Evolutionary conservation across 2,113 vertebrate genomes (phyloP), one percentile per base, ranked within the genome.

Genomic region (Tachysurus vachellii): DNA sequence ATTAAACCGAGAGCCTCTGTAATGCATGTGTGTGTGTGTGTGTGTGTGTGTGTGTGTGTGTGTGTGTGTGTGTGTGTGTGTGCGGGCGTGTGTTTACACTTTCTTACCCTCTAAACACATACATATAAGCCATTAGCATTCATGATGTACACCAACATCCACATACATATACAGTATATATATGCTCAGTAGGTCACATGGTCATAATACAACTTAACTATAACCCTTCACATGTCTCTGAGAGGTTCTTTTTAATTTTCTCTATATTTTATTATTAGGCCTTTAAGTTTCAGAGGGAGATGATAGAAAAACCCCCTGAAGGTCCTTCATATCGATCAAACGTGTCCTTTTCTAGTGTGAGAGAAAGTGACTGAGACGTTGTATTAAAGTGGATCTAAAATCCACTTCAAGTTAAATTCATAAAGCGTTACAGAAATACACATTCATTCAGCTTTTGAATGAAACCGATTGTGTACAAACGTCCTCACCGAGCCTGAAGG

Each of bases 1-100:
- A 88, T 91, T 89, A 91, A 84, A 68, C 83, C 26, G 53, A 75
- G 44, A 53, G 71, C 36, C 23, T 89, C 87, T 84, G 79, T 73
- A 84, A 23, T 57, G 36, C 47, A 50, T 50, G 21, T 84, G 42
- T 56, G 68, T 14, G 54, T 80, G 59, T 28, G 23, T 84, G 12
- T 71, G 79, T 70, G 26, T 28, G 14, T 56, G n/a, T 75, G 80
- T 83, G 88, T 82, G 23, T 62, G 80, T 57, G 61, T 80, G 59
- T 66, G 79, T 68, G 53, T 82, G 23, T 71, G 53, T 62, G 66
- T 36, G 66, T 66, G 21, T 80, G 62, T 16, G 50, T 17, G 19
- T 44, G 3, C 44, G 14, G 2, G 26, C 26, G 23, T 36, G 36
- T 36, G 36, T 50, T 7, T 9, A 50, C 50, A 77, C 19, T 16